Evolutionary conservation across 2,888 invertebrate genomes (phyloP), one percentile per base, ranked within the genome.

Genomic region (Cerceris ruficornis): DNA sequence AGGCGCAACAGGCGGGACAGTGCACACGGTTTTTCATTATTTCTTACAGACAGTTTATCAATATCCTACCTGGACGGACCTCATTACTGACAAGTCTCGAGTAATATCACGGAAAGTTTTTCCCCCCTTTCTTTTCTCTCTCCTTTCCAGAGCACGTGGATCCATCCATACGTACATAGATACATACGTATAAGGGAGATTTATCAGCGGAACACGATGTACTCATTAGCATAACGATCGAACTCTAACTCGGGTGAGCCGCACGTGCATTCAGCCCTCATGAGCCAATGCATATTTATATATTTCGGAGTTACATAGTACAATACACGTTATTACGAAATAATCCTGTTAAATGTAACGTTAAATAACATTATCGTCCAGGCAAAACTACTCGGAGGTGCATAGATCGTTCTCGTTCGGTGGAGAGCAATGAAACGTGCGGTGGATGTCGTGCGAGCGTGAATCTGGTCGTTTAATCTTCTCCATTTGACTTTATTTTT

Each of bases 281-380:
- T 75, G 77, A 84, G 78, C 81, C 80, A 75, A 84, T 82, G 82
- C 85, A 82, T 86, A 84, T 86, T 86, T 86, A 85, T 85, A 84
- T 86, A 81, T 85, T 84, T 84, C 82, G 66, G 61, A 76, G 82
- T 72, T 77, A 69, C 76, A 73, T 68, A 72, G 65, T 58, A 79
- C 77, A 76, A 82, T 86, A 83, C 76, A 78, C 84, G 82, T 84
- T 87, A 86, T 83, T 83, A 87, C 81, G 81, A 82, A 85, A 84
- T 88, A 88, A 88, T 88, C 85, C 80, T 82, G 86, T 88, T 88
- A 88, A 88, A 86, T 83, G 88, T 86, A 84, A 86, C 88, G 87
- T 87, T 88, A 88, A 88, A 88, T 84, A 83, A 81, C 84, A 82
- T 87, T 83, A 84, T 58, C 68, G 54, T 58, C 66, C 50, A 42